Conservation (phyloP, 2,113 vertebrate species). For the Arvicanthis niloticus region DNA sequence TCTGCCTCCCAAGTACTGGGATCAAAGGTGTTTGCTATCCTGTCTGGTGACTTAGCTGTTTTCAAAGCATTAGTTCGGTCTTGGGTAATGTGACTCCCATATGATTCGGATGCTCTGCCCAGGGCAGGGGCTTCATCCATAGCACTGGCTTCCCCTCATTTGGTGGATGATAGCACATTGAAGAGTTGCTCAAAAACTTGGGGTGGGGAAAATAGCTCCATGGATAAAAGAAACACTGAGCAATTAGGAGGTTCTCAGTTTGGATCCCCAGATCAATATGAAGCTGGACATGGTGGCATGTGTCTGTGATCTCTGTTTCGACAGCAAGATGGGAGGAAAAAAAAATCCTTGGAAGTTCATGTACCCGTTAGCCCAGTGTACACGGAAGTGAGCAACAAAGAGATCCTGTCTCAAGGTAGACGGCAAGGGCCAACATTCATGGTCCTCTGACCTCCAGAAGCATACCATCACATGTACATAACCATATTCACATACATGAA, state of each 20-base stretch:
- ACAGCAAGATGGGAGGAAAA: neutral
- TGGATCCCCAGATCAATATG: neutral
- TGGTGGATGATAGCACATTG: neutral
- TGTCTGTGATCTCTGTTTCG: neutral
- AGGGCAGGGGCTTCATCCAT: neutral
- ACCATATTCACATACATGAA: neutral
- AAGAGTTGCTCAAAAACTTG: conserved; percentile 13
- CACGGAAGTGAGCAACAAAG: neutral
- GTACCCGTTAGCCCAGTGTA: neutral
- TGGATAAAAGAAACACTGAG: neutral
- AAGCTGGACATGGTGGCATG: neutral
- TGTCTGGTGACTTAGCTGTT: neutral
- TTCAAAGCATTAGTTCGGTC: neutral
- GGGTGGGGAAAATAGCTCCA: neutral
- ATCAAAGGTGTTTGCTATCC: neutral
- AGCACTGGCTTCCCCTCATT: neutral
- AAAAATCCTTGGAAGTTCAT: neutral
- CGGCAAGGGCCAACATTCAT: neutral
- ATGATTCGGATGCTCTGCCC: neutral
- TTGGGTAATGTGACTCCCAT: neutral
- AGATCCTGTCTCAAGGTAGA: neutral
- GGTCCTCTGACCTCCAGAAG: neutral
- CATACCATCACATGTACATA: neutral
- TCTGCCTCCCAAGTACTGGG: neutral
- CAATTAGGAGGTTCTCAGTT: neutral